Conservation (phyloP, 2,113 vertebrate species). For the Catharus bicknelli region DNA sequence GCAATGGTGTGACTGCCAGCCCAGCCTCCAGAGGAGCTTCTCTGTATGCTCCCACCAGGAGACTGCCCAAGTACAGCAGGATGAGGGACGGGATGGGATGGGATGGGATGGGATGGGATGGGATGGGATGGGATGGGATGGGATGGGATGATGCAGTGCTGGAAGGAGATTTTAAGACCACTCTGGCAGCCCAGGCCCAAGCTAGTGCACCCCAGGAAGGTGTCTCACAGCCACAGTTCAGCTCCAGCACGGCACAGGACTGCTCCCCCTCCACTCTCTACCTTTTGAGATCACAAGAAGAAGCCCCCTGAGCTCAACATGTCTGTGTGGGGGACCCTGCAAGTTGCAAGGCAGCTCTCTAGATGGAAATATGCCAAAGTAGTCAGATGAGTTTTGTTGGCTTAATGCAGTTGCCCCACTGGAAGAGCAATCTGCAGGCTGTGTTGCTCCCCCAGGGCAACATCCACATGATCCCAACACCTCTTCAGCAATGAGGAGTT, state of each 20-base stretch:
- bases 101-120: too few relatives aligned
- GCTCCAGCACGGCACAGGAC: not conserved
- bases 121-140: not conserved
- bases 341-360: not conserved
- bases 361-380: not conserved
- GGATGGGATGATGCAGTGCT: not conserved
- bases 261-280: not conserved
- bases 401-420: conserved; percentile 27
- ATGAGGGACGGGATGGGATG: not conserved
- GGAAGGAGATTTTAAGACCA: not conserved
- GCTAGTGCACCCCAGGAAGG: not conserved
- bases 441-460: not conserved
- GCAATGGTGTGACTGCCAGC: conserved; percentile 21
- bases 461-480: not conserved
- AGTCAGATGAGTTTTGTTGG: not conserved
- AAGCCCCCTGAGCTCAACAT: not conserved
- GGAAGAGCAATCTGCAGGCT: not conserved
- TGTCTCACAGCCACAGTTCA: not conserved
- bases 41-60: not conserved
- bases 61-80: not conserved
- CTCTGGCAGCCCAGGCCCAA: not conserved
- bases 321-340: not conserved
- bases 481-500: not conserved
- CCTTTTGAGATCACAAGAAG: not conserved
- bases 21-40: conserved; percentile 36